Base-by-base conservation (phyloP, 2,797 vertebrate genomes). In the Carduelis carduelis region DNA sequence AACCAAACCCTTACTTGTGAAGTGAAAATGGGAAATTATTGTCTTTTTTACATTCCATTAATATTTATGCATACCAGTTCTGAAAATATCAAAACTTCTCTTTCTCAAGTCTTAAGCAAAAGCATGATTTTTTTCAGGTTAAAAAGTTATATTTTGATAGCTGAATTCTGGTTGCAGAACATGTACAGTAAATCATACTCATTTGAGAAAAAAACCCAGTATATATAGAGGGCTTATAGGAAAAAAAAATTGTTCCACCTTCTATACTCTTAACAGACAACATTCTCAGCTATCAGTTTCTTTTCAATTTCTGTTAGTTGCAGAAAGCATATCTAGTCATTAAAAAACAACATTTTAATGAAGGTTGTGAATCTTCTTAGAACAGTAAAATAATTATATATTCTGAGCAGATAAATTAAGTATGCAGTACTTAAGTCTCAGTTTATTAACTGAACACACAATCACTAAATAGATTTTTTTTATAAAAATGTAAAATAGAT, bases 1-100 rank as follows among this genome's bases (percentile, higher is more conserved):
- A 55, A 85, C 0, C 52, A 55, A 44, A 44, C 1, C 0, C 2
- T 61, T 14, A 30, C 6, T 41, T 30, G 16, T 53, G 13, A 66
- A 78, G 7, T 46, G 16, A 84, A 87, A 74, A 81, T 19, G 6
- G 39, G 16, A 66, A 44, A 14, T 14, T 61, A 68, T 56, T 49
- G 1, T 46, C 16, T 59, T 65, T 90, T 63, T 63, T 28, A 39
- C 7, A 55, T 71, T 47, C 10, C 28, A 71, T 49, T 60, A 72
- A 32, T 6, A 6, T 52, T 69, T 65, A 26, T 7, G 8, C 16
- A 44, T 14, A 50, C 6, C 37, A 65, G 84, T 57, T 74, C 34
- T 61, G 24, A 79, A 82, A 79, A 55, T 17, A 56, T 3, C 28
- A 81, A 65, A 72, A 43, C 12, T 37, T 59, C 2, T 7, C 12